Conservation (phyloP, 2,113 vertebrate species). For the Maylandia zebra region DNA sequence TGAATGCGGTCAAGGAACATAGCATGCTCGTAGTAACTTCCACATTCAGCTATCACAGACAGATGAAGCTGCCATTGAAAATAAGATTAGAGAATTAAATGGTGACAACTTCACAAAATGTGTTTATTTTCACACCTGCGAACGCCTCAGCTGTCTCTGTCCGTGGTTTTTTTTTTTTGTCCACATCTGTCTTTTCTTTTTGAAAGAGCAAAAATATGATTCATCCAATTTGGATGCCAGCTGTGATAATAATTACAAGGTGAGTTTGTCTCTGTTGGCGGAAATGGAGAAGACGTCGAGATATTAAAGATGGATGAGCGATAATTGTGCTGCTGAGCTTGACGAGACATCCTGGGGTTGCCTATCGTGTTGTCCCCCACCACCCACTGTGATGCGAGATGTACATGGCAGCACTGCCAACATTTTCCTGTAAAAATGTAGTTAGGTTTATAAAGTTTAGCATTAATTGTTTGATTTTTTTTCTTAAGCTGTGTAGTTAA, state of each 20-base stretch:
- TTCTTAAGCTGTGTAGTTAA: neutral
- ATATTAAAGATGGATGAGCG: slow-evolving; percentile 62
- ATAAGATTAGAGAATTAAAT: neutral
- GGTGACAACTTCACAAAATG: neutral
- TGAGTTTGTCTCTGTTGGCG: slow-evolving; percentile 17
- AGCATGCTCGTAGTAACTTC: neutral
- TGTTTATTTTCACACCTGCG: neutral
- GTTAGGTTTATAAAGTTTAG: slow-evolving; percentile 1
- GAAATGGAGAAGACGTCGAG: slow-evolving; percentile 9
- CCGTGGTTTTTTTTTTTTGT: neutral
- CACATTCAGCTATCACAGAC: neutral
- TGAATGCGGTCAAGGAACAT: neutral
- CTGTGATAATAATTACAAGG: slow-evolving; percentile 60
- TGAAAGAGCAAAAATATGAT: neutral
- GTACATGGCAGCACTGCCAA: neutral
- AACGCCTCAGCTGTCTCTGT: neutral
- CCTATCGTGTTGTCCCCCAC: neutral
- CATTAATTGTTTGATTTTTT: neutral
- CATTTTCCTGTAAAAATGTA: neutral
- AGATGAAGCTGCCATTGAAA: neutral
- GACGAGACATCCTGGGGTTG: slow-evolving; percentile 44
- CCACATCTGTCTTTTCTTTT: slow-evolving; percentile 15
- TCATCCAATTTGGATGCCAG: slow-evolving; percentile 24
- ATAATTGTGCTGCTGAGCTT: slow-evolving; percentile 57
- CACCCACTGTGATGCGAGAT: slow-evolving; percentile 22